Conservation (phyloP, 2,113 vertebrate genomes). For the Speoplatyrhinus poulsoni region DNA sequence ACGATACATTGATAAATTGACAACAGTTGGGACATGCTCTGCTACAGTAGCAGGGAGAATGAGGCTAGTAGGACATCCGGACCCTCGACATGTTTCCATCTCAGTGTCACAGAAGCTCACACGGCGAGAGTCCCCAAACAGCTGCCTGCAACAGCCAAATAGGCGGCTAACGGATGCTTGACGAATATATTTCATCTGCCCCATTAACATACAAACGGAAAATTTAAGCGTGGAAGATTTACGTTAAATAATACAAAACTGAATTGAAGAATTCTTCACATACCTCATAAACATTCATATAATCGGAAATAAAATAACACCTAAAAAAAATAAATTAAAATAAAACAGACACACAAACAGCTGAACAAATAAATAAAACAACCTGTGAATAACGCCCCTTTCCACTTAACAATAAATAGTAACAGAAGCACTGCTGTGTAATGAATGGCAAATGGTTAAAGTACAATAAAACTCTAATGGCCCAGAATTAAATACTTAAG, state of each 20-base stretch:
- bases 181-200: constrained; percentile 67
- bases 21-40: constrained; percentile 98
- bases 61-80: constrained; percentile 89
- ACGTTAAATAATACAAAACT: too few species aligned
- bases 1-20: constrained; percentile 99
- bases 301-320: constrained; percentile 34
- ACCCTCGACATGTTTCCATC: constrained; percentile 60
- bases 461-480: constrained; percentile 12
- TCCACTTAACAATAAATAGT: constrained; percentile 40
- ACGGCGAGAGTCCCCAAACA: constrained; percentile 80
- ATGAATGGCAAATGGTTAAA: constrained; percentile 26
- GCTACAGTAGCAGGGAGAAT: constrained; percentile 88
- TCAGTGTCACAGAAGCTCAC: constrained; percentile 79
- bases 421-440: constrained; percentile 31
- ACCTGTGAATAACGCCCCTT: constrained; percentile 32
- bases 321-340: constrained; percentile 26
- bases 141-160: constrained; percentile 82
- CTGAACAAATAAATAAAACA: constrained; percentile 38
- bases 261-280: neutral
- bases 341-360: constrained; percentile 28
- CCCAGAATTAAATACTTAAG: neutral
- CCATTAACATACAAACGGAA: constrained; percentile 20
- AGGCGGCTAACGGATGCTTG: constrained; percentile 68
- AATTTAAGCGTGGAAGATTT: too few species aligned
- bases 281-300: neutral